Evolutionary conservation across 1,140 invertebrate genomes (phyloP), one percentile per base, ranked within the genome.

Genomic region (Scaptomyza hsui): DNA sequence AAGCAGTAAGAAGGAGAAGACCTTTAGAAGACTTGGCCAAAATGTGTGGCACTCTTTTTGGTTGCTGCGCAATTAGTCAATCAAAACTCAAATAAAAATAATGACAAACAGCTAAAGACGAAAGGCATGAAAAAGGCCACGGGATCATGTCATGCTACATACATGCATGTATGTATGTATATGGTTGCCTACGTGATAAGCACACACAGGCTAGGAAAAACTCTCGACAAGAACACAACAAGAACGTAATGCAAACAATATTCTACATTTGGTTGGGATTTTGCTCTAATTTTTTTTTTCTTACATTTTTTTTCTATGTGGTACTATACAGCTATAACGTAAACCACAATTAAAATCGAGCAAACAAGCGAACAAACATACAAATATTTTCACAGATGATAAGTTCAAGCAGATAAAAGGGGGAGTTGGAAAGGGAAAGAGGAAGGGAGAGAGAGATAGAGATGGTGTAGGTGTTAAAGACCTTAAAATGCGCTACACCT

Each of bases 351-450:
- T 86, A 86, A 86, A 86, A 86, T 86, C 63, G 74, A 72, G 78
- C 67, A 86, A 85, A 85, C 57, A 85, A 59, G 26, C 35, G 10
- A 45, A 61, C 80, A 86, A 86, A 88, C 75, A 86, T 55, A 82
- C 83, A 88, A 88, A 88, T 88, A 88, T 88, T 88, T 88, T 88
- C 82, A 88, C 82, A 88, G 82, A 88, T 88, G 82, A 88, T 88
- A 88, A 88, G 82, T 88, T 78, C 82, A 85, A 63, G 64, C 15
- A 63, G 56, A 45, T 42, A 62, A 16, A 48, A 37, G 4, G 10
- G 10, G n/a, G 37, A 19, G 9, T 7, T 6, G 13, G 3, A 45
- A 4, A 37, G 16, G 9, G 21, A 24, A 32, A 41, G 18, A 52
- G 13, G 62, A 48, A 47, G 9, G 47, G 21, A 16, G 32, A 51